phyloP scores from a whole-genome alignment of 2,888 invertebrate genomes.

The Nezara viridula region DNA sequence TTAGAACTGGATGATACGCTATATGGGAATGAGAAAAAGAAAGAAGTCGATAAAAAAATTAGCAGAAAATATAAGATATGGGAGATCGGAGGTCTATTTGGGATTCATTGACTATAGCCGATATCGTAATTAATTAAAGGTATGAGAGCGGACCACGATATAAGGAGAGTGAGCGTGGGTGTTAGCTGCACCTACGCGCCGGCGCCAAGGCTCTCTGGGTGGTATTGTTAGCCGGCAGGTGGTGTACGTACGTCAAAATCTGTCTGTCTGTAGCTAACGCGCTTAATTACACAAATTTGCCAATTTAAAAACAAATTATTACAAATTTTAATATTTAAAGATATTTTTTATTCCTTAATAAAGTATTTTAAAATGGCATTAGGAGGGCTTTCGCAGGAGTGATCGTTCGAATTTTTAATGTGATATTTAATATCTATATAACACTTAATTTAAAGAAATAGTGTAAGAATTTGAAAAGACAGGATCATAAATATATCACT shows the following conservation, averaged over 20 bases:
- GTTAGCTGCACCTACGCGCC: constrained; percentile 6
- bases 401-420: too few relatives aligned
- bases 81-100: background rate
- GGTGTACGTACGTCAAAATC: background rate
- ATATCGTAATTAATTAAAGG: constrained; percentile 35
- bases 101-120: constrained; percentile 11
- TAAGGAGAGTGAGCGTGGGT: background rate
- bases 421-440: too few relatives aligned
- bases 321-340: too few relatives aligned
- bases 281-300: background rate
- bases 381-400: too few relatives aligned
- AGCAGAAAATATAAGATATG: background rate
- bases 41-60: background rate
- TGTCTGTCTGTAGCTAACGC: background rate
- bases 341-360: too few relatives aligned
- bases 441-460: too few relatives aligned
- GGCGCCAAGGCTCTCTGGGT: constrained; percentile 22
- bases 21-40: background rate
- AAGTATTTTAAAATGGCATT: too few relatives aligned
- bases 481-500: too few relatives aligned
- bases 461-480: too few relatives aligned
- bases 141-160: background rate
- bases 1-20: background rate
- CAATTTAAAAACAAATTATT: background rate
- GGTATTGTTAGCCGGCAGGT: background rate